Percentiles rank a stretch among this genome's conserved stretches.
Evolutionary conservation across 1,140 invertebrate species (phyloP).

Genomic region (Hermetia illucens): DNA sequence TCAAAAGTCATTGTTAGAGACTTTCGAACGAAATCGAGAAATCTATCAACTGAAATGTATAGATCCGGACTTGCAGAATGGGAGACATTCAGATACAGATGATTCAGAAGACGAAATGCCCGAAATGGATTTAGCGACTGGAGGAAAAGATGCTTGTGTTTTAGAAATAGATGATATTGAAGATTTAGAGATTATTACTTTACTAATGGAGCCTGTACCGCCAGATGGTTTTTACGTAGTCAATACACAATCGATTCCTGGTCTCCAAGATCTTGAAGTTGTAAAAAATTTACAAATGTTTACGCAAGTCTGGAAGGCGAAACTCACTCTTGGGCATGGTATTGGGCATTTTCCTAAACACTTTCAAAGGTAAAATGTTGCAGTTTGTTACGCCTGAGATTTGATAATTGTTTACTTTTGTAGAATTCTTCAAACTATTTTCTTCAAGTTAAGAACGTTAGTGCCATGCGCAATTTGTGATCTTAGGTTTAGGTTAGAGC

Average conservation of each 20-base stretch:
- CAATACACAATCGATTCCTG: constrained; percentile 70
- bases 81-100: constrained; percentile 41
- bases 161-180: constrained; percentile 79
- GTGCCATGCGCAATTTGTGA: constrained; percentile 69
- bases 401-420: too few species aligned
- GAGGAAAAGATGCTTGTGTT: constrained; percentile 72
- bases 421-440: constrained; percentile 52
- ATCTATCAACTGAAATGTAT: constrained; percentile 45
- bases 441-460: constrained; percentile 72
- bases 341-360: constrained; percentile 48
- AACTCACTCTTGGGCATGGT: constrained; percentile 42
- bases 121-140: constrained; percentile 58
- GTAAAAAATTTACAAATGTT: constrained; percentile 77
- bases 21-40: constrained; percentile 51
- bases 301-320: constrained; percentile 64
- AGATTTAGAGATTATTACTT: constrained; percentile 64
- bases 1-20: constrained; percentile 48
- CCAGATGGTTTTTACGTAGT: constrained; percentile 71
- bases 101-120: constrained; percentile 59
- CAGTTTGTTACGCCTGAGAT: too few species aligned
- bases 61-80: constrained; percentile 16
- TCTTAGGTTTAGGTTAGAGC: constrained; percentile 60
- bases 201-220: constrained; percentile 61
- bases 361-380: constrained; percentile 30
- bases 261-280: constrained; percentile 46